phyloP scores from a whole-genome alignment of 2,888 invertebrate genomes.

The Drosophila borealis region DNA sequence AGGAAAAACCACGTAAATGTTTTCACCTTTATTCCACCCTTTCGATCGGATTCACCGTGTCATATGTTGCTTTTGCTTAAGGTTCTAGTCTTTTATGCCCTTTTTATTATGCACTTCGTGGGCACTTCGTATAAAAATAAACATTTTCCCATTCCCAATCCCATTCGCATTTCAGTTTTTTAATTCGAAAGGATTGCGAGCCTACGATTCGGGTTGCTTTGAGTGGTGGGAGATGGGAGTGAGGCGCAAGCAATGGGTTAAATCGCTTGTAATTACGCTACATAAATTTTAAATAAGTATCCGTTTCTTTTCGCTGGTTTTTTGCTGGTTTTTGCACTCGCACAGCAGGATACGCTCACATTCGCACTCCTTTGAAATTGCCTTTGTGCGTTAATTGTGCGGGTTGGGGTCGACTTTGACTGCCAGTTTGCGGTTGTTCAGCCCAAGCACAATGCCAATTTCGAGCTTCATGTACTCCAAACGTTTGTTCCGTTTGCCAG shows the following conservation, averaged over 20 bases:
- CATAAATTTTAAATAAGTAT: slow-evolving; percentile 82
- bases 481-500: background rate
- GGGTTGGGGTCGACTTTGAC: slow-evolving; percentile 57
- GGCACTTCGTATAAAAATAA: background rate
- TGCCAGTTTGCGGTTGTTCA: slow-evolving; percentile 53
- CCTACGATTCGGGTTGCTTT: slow-evolving; percentile 34
- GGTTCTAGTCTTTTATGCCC: background rate
- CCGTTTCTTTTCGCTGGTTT: slow-evolving; percentile 75
- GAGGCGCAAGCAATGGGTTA: slow-evolving; percentile 66
- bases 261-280: slow-evolving; percentile 82
- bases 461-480: slow-evolving; percentile 60
- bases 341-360: slow-evolving; percentile 40
- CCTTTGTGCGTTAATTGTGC: slow-evolving; percentile 76
- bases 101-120: background rate
- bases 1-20: too few species aligned
- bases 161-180: slow-evolving; percentile 46
- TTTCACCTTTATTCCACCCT: too few species aligned
- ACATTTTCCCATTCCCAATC: slow-evolving; percentile 30
- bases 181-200: slow-evolving; percentile 51
- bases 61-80: background rate
- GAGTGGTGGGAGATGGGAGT: background rate
- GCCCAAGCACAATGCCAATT: slow-evolving; percentile 64
- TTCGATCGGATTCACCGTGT: too few species aligned
- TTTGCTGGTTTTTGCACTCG: slow-evolving; percentile 51
- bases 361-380: slow-evolving; percentile 41